phyloP scores from a whole-genome alignment of 2,113 vertebrate genomes.

The Bothrops jararaca region DNA sequence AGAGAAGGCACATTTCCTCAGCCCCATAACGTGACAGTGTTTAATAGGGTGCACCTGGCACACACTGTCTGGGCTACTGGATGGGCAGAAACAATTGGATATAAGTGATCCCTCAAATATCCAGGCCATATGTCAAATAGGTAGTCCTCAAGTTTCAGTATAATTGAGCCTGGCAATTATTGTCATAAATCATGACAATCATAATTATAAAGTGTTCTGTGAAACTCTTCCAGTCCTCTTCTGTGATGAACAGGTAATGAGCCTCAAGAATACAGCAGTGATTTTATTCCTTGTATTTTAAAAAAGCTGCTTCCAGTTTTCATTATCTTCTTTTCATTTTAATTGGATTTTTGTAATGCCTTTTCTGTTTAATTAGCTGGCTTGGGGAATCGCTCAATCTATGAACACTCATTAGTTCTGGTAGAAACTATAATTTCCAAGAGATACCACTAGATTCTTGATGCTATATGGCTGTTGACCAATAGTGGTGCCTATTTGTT shows the following conservation, averaged over 20 bases:
- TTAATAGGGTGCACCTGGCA: no score
- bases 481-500: neutral
- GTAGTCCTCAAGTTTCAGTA: no score
- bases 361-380: neutral
- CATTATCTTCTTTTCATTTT: neutral
- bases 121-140: no score
- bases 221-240: neutral
- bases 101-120: no score
- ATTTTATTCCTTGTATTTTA: neutral
- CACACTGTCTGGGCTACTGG: no score
- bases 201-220: neutral
- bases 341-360: neutral
- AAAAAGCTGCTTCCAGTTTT: neutral
- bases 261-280: neutral
- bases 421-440: neutral
- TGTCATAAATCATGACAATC: no score
- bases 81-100: no score
- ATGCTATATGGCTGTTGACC: neutral
- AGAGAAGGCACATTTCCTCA: no score
- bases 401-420: neutral
- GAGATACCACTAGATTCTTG: neutral
- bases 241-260: neutral
- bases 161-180: no score
- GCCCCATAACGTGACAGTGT: no score
- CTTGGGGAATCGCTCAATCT: neutral